These are phyloP conservation scores for Bradypus variegatus DNA, from an alignment of 2,797 vertebrate species.

Conservation along the genomic window DNA sequence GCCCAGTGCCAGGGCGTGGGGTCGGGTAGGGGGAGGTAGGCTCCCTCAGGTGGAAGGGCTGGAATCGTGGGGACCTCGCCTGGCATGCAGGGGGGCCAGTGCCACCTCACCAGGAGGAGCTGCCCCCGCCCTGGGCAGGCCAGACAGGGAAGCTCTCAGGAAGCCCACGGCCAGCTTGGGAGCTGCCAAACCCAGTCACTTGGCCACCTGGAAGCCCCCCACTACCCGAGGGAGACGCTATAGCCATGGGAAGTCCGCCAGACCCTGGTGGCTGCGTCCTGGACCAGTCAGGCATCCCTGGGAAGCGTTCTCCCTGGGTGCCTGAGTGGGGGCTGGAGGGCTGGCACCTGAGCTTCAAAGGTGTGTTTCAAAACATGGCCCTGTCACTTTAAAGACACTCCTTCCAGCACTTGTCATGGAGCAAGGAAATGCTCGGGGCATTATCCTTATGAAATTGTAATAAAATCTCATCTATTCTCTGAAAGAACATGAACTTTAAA, in stretches of 20 bases:
- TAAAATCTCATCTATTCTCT: slow-evolving; percentile 18
- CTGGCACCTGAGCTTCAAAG: not conserved
- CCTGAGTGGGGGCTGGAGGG: rapidly evolving
- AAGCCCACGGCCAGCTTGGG: not conserved
- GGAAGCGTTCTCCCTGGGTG: not conserved
- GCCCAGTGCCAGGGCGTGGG: not conserved
- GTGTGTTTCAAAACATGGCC: not conserved
- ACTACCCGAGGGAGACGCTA: too few relatives aligned
- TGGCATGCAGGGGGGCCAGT: not conserved
- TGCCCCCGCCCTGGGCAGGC: not conserved
- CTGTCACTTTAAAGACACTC: not conserved
- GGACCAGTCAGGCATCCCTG: rapidly evolving
- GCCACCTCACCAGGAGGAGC: not conserved
- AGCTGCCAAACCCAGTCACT: not conserved
- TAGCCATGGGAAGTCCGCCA: not conserved
- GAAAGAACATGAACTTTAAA: slow-evolving; percentile 4
- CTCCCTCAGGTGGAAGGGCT: not conserved
- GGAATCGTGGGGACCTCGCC: not conserved
- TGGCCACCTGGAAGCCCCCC: not conserved
- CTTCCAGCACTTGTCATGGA: not conserved
- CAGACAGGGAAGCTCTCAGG: not conserved
- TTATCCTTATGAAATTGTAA: not conserved
- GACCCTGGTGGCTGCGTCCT: not conserved
- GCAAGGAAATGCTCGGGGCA: not conserved
- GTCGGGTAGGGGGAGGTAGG: not conserved